Evolutionary conservation across 2,797 vertebrate species (phyloP), one percentile per base, ranked within the genome.

Genomic region (Sebastiscus tertius): DNA sequence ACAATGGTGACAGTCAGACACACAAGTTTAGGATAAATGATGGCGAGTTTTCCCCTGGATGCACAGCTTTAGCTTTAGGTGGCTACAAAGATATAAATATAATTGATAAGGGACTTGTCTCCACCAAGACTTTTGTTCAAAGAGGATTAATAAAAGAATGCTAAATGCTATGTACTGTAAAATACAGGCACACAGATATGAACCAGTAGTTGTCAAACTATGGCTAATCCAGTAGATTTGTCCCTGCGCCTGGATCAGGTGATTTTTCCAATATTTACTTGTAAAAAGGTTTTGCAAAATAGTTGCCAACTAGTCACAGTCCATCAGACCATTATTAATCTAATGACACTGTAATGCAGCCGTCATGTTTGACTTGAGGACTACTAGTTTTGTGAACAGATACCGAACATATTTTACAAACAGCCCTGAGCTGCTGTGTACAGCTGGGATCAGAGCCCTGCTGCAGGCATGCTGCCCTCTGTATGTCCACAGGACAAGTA

Each of bases 1-100:
- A 84, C 80, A 75, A 71, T 31, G 31, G 68, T 74, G 78, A 54
- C 65, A 59, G 65, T 66, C 27, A 49, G 77, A 34, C 55, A 31
- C 36, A 69, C 1, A n/a, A 66, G 68, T 61, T 75, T n/a, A 75
- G 66, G 62, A 79, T 26, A 29, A 77, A 81, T 46, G 42, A 79
- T 58, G 46, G 60, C 20, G 26, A 54, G 49, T 20, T 55, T 77
- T 22, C 64, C 55, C 27, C 65, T 66, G 55, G 33, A 81, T 6
- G 13, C 55, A 65, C 16, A 71, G 46, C 13, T 79, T 59, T 29
- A 60, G 14, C 20, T 56, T 62, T 61, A 55, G 60, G 34, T 46
- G 8, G 16, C 34, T 22, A 9, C 5, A 26, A 58, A 26, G 14
- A 46, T 42, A 13, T 8, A 61, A 2, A 42, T 29, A 16, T 68